These are phyloP conservation scores for Drepanosiphum platanoidis DNA, from an alignment of 2,888 invertebrate genomes.

Conservation along the genomic window DNA sequence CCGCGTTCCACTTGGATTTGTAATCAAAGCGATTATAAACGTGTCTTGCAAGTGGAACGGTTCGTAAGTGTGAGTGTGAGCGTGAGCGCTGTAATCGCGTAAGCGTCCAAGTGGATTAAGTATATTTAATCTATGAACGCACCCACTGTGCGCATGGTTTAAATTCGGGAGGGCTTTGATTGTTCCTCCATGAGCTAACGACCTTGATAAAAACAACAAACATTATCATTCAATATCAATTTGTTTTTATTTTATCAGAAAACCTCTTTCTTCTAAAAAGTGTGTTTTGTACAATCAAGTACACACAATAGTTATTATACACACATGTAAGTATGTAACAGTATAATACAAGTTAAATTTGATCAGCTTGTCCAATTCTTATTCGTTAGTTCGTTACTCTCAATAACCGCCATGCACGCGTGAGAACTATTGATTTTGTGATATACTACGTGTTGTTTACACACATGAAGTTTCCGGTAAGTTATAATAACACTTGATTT, in stretches of 20 bases:
- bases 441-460: slow-evolving; percentile 5
- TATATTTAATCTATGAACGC: no score
- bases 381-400: background rate
- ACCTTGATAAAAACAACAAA: slow-evolving; percentile 57
- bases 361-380: slow-evolving; percentile 4
- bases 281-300: slow-evolving; percentile 21
- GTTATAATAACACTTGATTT: background rate
- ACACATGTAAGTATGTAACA: background rate
- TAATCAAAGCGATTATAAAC: no score
- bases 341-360: background rate
- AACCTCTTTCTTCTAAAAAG: slow-evolving; percentile 2
- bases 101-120: no score
- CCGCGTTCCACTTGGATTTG: no score
- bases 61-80: no score
- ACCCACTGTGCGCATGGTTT: background rate
- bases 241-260: slow-evolving; percentile 24
- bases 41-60: no score
- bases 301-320: background rate
- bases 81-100: no score
- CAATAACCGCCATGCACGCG: background rate
- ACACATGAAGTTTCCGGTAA: slow-evolving; percentile 36
- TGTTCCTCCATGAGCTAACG: slow-evolving; percentile 33
- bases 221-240: slow-evolving; percentile 50
- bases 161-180: background rate
- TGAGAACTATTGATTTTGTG: slow-evolving; percentile 1